Evolutionary conservation across 2,113 vertebrate species (phyloP).

Genomic region (Odontesthes bonariensis): DNA sequence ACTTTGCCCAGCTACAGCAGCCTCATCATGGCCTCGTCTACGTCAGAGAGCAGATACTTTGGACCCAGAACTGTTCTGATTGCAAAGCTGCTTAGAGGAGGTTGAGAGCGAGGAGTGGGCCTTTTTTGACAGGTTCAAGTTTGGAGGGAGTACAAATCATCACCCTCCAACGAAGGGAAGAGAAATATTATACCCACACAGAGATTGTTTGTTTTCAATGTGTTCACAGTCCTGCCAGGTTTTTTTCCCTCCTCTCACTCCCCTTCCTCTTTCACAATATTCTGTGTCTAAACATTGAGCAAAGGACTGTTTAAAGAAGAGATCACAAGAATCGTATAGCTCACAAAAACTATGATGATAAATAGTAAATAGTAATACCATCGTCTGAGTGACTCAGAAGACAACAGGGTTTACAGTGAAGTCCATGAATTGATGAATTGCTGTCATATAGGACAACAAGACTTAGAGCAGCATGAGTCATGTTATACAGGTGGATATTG

Average conservation of each 20-base stretch:
- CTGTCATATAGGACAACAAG: constrained; percentile 41
- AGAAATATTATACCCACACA: constrained; percentile 13
- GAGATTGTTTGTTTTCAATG: constrained; percentile 46
- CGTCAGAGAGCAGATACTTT: constrained; percentile 63
- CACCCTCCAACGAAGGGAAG: background rate
- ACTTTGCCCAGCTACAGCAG: constrained; percentile 44
- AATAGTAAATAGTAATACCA: background rate
- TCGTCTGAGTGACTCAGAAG: background rate
- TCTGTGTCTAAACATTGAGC: constrained; percentile 6
- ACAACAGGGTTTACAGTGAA: background rate
- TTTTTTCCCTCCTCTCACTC: constrained; percentile 15
- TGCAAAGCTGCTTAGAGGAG: constrained; percentile 51
- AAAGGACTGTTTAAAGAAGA: constrained; percentile 26
- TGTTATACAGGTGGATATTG: constrained; percentile 36
- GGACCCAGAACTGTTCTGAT: constrained; percentile 28
- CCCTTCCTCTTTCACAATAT: constrained; percentile 9
- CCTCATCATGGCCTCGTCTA: constrained; percentile 28
- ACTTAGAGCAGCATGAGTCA: constrained; percentile 33
- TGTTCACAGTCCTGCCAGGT: constrained; percentile 40
- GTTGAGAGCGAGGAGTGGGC: constrained; percentile 33
- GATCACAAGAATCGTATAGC: background rate
- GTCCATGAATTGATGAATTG: no score
- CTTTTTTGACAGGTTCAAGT: constrained; percentile 42
- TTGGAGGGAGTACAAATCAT: constrained; percentile 41
- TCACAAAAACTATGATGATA: background rate